Base-by-base conservation (phyloP, 2,888 invertebrate genomes). In the Metallyticus violacea region DNA sequence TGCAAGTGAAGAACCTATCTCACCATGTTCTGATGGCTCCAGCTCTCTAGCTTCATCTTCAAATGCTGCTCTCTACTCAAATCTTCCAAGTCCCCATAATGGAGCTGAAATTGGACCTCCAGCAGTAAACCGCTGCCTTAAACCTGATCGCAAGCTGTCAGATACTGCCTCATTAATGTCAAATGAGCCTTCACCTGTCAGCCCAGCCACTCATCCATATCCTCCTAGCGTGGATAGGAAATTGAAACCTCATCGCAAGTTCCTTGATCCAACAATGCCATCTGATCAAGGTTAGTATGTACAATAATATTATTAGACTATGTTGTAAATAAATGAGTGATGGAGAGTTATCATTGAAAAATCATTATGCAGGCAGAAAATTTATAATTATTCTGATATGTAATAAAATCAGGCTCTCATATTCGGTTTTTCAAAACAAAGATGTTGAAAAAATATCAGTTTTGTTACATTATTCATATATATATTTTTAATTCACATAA, bases 111-210 rank as follows among this genome's bases (percentile, higher is more conserved):
- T 29, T 6, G 86, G 77, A 9, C 90, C 95, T 87, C 97, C 97
- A 22, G 94, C 94, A 76, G 97, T 98, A 29, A 96, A 97, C 91
- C 93, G 97, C 85, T 96, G 95, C 79, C 92, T 97, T 77, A 97
- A 97, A 91, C 97, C 97, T 25, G 93, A 94, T 22, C 92, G 94
- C 85, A 93, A 94, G 89, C 89, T 92, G 27, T 93, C 93, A 1
- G 93, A 93, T 90, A 91, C 93, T 0, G 90, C 91, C 27, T 92
- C 93, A 5, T 89, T 85, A 89, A 90, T 85, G 86, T 90, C 92
- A 84, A 92, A 92, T 88, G 93, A 93, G 88, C 90, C 91, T 27
- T 92, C 92, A 0, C 92, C 92, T 22, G 91, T 91, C 26, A 89
- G 90, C 5, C 88, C 89, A 26, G 91, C 91, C 91, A 29, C 92